A percentile compares a stretch with the other conserved stretches of the same genome.
Conservation (phyloP, 2,113 vertebrate species). For the Mystacornis crossleyi region DNA sequence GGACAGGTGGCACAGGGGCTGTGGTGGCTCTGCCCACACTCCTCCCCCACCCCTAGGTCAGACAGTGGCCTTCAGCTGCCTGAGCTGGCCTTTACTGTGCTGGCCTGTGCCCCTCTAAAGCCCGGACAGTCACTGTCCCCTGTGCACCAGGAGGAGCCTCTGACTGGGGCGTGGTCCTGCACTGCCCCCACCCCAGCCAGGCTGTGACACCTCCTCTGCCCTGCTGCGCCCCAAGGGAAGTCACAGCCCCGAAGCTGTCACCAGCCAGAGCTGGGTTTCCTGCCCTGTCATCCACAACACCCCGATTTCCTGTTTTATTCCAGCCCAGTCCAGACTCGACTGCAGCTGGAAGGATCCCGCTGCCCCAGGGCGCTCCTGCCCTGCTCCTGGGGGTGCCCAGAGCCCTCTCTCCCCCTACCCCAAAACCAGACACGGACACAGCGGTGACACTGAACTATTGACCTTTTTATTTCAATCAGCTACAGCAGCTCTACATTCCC, state of each 20-base stretch:
- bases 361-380: neutral
- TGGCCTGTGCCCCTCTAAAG: neutral
- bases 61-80: neutral
- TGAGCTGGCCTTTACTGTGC: neutral
- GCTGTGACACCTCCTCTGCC: neutral
- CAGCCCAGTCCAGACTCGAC: neutral
- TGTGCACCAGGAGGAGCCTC: neutral
- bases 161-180: neutral
- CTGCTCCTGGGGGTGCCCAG: neutral
- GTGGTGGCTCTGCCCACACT: neutral
- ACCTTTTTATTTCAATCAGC: constrained; percentile 58
- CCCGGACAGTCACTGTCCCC: neutral
- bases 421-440: neutral
- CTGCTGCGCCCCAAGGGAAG: neutral
- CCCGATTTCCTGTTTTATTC: neutral
- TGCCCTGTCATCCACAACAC: neutral
- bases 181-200: neutral
- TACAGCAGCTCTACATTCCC: constrained; percentile 44
- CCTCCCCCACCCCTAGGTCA: neutral
- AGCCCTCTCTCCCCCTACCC: neutral
- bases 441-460: neutral
- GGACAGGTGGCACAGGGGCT: neutral
- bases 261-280: neutral
- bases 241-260: neutral
- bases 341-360: neutral